Conservation (phyloP, 2,888 invertebrate species). For the Dendrolimus pini region DNA sequence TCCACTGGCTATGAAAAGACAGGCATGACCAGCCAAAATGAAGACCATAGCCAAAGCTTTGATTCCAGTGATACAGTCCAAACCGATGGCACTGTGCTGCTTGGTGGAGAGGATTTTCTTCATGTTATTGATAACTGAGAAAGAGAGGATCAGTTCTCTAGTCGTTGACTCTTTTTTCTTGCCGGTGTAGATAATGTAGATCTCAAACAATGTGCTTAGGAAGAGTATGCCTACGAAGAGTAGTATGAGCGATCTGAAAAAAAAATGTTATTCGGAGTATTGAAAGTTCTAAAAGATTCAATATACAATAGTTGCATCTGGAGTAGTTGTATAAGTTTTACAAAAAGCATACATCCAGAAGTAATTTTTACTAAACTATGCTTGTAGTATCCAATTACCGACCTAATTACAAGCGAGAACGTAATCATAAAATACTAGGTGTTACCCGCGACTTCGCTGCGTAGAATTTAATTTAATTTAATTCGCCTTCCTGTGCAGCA, state of each 20-base stretch:
- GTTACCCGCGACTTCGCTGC: too few species aligned
- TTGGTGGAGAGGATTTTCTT: slow-evolving; percentile 77
- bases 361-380: too few species aligned
- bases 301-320: too few species aligned
- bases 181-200: slow-evolving; percentile 44
- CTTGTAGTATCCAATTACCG: too few species aligned
- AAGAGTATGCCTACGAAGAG: slow-evolving; percentile 58
- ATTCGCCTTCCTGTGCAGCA: too few species aligned
- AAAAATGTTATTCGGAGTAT: slow-evolving; percentile 1
- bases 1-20: slow-evolving; percentile 80
- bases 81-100: slow-evolving; percentile 73
- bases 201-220: slow-evolving; percentile 67
- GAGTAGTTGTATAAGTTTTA: too few species aligned
- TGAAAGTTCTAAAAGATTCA: too few species aligned
- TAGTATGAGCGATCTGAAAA: slow-evolving; percentile 64
- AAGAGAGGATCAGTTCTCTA: slow-evolving; percentile 58
- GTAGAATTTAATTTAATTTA: too few species aligned
- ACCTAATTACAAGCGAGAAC: too few species aligned
- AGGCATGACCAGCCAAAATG: slow-evolving; percentile 80
- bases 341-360: too few species aligned
- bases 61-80: slow-evolving; percentile 81
- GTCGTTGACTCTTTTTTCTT: slow-evolving; percentile 35
- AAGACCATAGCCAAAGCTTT: slow-evolving; percentile 82
- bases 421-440: too few species aligned
- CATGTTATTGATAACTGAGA: slow-evolving; percentile 77